phyloP scores from a whole-genome alignment of 1,140 invertebrate species.

The Drosophila lowei region DNA sequence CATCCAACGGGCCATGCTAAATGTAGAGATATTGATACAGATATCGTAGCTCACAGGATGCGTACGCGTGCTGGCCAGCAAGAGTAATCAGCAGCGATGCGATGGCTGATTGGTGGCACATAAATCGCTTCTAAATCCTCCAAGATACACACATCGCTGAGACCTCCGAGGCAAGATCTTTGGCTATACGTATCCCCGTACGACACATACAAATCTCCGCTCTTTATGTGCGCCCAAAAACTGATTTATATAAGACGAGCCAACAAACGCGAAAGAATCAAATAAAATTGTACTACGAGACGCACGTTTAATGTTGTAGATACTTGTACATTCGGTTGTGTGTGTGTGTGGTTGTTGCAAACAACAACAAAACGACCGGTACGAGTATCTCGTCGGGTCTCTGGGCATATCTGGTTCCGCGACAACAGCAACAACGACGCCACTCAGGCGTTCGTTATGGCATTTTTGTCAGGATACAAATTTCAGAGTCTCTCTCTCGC shows the following conservation, averaged over 20 bases:
- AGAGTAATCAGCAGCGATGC: no score
- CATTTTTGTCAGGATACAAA: constrained; percentile 81
- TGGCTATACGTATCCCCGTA: no score
- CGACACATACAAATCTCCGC: no score
- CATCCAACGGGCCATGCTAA: constrained; percentile 60
- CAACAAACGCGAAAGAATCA: constrained; percentile 43
- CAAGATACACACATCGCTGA: neutral
- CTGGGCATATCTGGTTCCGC: constrained; percentile 55
- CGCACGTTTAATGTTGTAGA: constrained; percentile 79
- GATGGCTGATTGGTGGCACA: no score
- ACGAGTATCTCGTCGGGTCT: constrained; percentile 63
- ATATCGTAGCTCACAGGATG: constrained; percentile 1
- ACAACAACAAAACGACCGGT: constrained; percentile 47
- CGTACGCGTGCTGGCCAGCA: constrained; percentile 53
- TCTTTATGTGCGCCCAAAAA: neutral
- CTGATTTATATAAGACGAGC: neutral
- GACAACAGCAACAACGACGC: constrained; percentile 25
- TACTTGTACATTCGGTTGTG: constrained; percentile 62
- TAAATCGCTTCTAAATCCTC: neutral
- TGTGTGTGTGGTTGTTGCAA: constrained; percentile 40
- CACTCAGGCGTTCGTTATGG: constrained; percentile 81
- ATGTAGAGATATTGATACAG: constrained; percentile 23
- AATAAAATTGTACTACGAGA: constrained; percentile 58
- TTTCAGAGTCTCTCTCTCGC: constrained; percentile 61
- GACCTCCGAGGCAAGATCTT: neutral